phyloP scores from a whole-genome alignment of 2,888 invertebrate species.

The Nudaria mundana region DNA sequence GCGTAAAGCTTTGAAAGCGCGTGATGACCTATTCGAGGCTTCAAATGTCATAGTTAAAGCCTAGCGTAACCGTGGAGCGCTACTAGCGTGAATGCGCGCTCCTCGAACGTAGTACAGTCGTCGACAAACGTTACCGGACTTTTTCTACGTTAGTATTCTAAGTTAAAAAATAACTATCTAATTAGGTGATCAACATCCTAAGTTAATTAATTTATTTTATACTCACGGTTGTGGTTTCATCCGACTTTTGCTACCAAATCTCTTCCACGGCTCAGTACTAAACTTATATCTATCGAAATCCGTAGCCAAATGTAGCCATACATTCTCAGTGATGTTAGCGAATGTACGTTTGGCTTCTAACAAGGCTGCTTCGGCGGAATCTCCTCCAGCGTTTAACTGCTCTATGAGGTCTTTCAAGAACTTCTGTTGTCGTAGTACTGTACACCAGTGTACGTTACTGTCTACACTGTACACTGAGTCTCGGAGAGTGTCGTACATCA shows the following conservation, averaged over 20 bases:
- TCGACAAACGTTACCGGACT: too few relatives aligned
- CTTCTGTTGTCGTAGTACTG: slow-evolving; percentile 87
- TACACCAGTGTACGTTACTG: slow-evolving; percentile 86
- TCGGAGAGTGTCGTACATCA: slow-evolving; percentile 76
- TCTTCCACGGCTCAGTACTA: slow-evolving; percentile 79
- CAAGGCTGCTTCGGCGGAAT: slow-evolving; percentile 66
- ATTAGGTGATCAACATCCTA: too few relatives aligned
- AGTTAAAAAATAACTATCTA: too few relatives aligned
- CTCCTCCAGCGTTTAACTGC: slow-evolving; percentile 74
- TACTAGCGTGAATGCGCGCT: too few relatives aligned
- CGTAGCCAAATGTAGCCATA: slow-evolving; percentile 87
- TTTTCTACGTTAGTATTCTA: too few relatives aligned
- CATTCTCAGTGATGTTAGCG: slow-evolving; percentile 78
- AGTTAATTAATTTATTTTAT: too few relatives aligned
- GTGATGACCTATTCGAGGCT: too few relatives aligned
- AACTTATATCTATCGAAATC: slow-evolving; percentile 84
- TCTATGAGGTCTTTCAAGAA: slow-evolving; percentile 87
- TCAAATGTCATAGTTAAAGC: too few relatives aligned
- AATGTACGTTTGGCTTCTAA: slow-evolving; percentile 82
- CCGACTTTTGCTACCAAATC: slow-evolving; percentile 53
- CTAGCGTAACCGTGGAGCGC: too few relatives aligned
- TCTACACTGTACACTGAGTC: slow-evolving; percentile 74
- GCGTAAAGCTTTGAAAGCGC: too few relatives aligned
- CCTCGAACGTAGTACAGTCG: too few relatives aligned
- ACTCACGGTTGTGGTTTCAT: slow-evolving; percentile 51